Evolutionary conservation across 2,888 invertebrate genomes (phyloP).

Genomic region (Nasonia oneida): DNA sequence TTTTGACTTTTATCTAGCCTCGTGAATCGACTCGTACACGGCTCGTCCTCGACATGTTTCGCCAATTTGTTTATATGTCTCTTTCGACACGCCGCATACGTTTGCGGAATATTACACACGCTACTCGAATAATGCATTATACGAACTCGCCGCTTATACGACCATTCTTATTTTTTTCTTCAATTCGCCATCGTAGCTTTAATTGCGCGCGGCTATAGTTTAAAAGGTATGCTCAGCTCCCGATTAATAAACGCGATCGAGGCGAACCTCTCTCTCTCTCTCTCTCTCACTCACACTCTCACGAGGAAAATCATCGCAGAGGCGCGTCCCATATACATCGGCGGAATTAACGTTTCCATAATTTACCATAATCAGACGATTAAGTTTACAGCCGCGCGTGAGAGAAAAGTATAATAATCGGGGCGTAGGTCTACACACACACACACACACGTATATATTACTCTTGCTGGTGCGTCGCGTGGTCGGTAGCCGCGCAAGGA

Average conservation of each 20-base stretch:
- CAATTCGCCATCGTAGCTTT: background rate
- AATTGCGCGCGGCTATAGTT: background rate
- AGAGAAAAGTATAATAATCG: background rate
- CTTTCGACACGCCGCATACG: background rate
- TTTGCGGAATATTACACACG: background rate
- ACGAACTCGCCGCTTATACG: background rate
- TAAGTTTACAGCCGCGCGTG: slow-evolving; percentile 33
- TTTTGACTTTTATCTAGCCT: slow-evolving; percentile 25
- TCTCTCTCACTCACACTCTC: background rate
- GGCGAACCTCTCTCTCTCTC: slow-evolving; percentile 4
- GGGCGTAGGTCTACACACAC: slow-evolving; percentile 39
- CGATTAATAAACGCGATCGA: background rate
- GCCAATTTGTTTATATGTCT: background rate
- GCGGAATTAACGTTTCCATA: slow-evolving; percentile 35
- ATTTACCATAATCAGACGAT: slow-evolving; percentile 55
- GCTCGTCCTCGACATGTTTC: slow-evolving; percentile 6
- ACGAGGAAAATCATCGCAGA: background rate
- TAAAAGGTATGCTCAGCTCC: background rate
- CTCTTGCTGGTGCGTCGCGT: slow-evolving; percentile 2
- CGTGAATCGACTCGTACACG: background rate
- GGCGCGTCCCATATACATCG: background rate
- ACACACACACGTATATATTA: background rate
- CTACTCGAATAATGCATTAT: background rate
- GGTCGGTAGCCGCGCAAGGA: slow-evolving; percentile 46
- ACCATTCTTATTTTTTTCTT: background rate